Conservation (phyloP, 2,888 invertebrate species). For the Sinodicranocentrus sp. region DNA sequence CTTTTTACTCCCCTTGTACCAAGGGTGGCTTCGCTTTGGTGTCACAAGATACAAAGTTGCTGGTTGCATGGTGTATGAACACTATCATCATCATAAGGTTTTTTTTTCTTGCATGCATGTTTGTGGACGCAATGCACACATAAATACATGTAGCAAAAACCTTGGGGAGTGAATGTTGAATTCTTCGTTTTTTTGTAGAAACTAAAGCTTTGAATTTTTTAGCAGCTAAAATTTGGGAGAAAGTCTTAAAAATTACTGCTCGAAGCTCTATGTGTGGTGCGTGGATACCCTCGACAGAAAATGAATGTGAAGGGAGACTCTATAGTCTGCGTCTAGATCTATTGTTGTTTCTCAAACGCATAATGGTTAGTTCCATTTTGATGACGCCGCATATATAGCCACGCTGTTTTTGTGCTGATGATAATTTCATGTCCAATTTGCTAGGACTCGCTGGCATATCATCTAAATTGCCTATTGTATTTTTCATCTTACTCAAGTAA, state of each 20-base stretch:
- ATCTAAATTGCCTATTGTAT: constrained; percentile 66
- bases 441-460: constrained; percentile 56
- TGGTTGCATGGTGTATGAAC: constrained; percentile 25
- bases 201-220: constrained; percentile 72
- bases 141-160: constrained; percentile 53
- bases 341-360: constrained; percentile 35
- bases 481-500: not conserved
- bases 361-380: constrained; percentile 53
- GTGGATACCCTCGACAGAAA: constrained; percentile 53
- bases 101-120: constrained; percentile 34
- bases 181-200: constrained; percentile 49
- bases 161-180: constrained; percentile 59
- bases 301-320: constrained; percentile 58
- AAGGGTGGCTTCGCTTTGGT: constrained; percentile 58
- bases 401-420: constrained; percentile 51
- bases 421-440: constrained; percentile 71
- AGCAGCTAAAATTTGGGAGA: constrained; percentile 72
- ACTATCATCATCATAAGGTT: constrained; percentile 32
- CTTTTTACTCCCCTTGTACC: constrained; percentile 51
- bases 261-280: constrained; percentile 45
- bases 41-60: constrained; percentile 50
- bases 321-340: not conserved
- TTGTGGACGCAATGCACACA: constrained; percentile 38
- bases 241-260: constrained; percentile 72
- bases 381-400: constrained; percentile 42